These are phyloP conservation scores for Thalpophila matura DNA, from an alignment of 2,888 invertebrate genomes.

Conservation along the genomic window DNA sequence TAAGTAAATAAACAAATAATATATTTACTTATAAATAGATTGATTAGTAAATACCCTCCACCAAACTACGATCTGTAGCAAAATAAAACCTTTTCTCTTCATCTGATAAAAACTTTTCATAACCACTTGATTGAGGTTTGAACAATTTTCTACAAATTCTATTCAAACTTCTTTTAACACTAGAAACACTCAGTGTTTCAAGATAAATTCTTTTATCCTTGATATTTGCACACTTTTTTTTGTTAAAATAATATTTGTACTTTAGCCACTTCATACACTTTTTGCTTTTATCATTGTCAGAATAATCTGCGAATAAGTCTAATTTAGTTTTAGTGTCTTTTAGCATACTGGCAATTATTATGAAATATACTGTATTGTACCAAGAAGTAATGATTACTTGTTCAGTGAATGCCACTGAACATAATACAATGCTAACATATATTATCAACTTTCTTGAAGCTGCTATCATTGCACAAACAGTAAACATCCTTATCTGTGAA, in stretches of 20 bases:
- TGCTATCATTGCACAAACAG: conserved; percentile 65
- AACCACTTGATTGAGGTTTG: conserved; percentile 89
- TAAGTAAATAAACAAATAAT: not conserved
- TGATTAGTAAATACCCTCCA: conserved; percentile 78
- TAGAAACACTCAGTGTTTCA: conserved; percentile 78
- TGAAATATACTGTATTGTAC: conserved; percentile 5
- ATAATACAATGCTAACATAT: conserved; percentile 51
- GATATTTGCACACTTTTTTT: conserved; percentile 71
- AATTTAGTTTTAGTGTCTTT: conserved; percentile 47
- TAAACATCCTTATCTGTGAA: conserved; percentile 82
- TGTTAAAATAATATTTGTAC: conserved; percentile 73
- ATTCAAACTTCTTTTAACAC: conserved; percentile 80
- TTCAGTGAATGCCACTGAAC: conserved; percentile 37
- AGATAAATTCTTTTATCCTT: conserved; percentile 78
- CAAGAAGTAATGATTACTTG: conserved; percentile 27
- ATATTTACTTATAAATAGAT: conserved; percentile 4
- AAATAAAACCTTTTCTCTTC: conserved; percentile 93
- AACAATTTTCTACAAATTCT: conserved; percentile 82
- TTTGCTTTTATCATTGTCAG: conserved; percentile 38
- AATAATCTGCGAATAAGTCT: conserved; percentile 53
- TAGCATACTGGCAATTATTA: conserved; percentile 46
- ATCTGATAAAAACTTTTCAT: conserved; percentile 92
- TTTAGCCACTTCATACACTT: conserved; percentile 72
- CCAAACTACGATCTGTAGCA: conserved; percentile 73
- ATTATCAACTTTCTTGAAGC: conserved; percentile 65